These are phyloP conservation scores for Andricus curvator DNA, from an alignment of 2,888 invertebrate genomes.

Conservation along the genomic window DNA sequence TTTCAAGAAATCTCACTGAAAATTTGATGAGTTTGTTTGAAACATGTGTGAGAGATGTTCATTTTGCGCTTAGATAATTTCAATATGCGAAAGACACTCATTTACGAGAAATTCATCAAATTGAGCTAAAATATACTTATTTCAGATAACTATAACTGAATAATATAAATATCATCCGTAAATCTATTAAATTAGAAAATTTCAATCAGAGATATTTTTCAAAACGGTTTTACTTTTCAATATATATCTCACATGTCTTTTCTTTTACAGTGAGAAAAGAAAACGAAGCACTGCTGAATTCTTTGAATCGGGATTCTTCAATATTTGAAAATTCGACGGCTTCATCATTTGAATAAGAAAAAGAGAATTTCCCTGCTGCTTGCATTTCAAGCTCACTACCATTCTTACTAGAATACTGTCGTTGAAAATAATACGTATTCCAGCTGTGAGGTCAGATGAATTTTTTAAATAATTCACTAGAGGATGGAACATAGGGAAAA, in stretches of 20 bases:
- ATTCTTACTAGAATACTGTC: background rate
- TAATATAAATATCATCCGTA: too few species aligned
- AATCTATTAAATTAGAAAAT: background rate
- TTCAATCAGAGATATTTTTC: background rate
- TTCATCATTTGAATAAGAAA: constrained; percentile 42
- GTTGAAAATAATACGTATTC: background rate
- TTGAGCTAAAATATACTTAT: too few species aligned
- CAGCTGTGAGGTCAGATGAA: constrained; percentile 5
- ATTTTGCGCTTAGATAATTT: too few species aligned
- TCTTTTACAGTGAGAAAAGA: constrained; percentile 90
- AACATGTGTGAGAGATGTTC: background rate
- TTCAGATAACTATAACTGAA: too few species aligned
- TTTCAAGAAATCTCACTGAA: background rate
- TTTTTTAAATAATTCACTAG: constrained; percentile 3
- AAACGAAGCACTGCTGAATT: constrained; percentile 92
- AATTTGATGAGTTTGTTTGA: background rate
- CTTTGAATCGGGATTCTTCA: constrained; percentile 80
- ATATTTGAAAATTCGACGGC: constrained; percentile 64
- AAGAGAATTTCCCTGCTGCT: constrained; percentile 46
- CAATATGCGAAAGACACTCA: too few species aligned
- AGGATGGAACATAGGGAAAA: background rate
- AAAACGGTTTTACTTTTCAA: background rate
- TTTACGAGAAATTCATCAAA: too few species aligned
- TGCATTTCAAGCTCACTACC: constrained; percentile 48
- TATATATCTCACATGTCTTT: constrained; percentile 2